Evolutionary conservation across 2,113 vertebrate species (phyloP), one percentile per base, ranked within the genome.

Genomic region (Geothlypis trichas): DNA sequence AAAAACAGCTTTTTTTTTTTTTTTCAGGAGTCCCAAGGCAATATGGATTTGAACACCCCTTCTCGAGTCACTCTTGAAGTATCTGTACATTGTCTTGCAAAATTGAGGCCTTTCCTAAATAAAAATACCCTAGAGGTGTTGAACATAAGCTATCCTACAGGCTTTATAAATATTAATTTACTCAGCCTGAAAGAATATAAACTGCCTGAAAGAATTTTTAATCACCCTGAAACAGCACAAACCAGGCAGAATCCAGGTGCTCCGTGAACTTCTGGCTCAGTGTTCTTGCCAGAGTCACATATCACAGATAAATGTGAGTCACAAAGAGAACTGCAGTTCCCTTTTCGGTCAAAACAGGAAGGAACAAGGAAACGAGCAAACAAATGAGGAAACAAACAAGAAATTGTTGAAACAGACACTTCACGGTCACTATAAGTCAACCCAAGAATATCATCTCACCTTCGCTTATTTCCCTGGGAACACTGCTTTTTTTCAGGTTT

Each of bases 191-290:
- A 39, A 39, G 37, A 39, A 42, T 37, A 76, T 81, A 89, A 87
- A 76, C 57, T 82, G 74, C 37, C 57, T 66, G 66, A 74, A 90
- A 95, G 8, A 66, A 44, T 42, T 78, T 87, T 83, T 77, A 77
- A 73, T 63, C 13, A 0, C 20, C 41, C 54, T 74, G 63, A 86
- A 85, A 83, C 51, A 75, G 65, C 76, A 80, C 57, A 85, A 84
- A 84, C 46, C 52, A 88, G 51, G 72, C 30, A 90, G 75, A 77
- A 90, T 84, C 47, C 79, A 94, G 90, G 82, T 92, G 90, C 61
- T 78, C 61, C 21, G 31, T 61, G 82, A 84, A 78, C 57, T 68
- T 90, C 19, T 71, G 65, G 59, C 68, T 69, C 91, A 92, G n/a
- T 52, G 10, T n/a, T 46, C 35, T 72, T 80, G 65, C 68, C 77